Conservation (phyloP, 2,888 invertebrate genomes). For the Rhamnusium bicolor region DNA sequence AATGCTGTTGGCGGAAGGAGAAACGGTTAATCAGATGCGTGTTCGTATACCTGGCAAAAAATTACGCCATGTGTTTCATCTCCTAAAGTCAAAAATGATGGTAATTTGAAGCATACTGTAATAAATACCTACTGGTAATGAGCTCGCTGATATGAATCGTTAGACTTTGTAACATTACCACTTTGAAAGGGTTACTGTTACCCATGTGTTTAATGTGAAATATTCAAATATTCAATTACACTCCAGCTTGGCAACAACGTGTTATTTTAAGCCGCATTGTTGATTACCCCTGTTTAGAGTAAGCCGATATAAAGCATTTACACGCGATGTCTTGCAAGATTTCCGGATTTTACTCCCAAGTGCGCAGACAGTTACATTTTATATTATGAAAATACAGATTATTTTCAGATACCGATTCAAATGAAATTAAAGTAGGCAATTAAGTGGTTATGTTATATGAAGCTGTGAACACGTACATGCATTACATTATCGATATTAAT, state of each 20-base stretch:
- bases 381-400: background rate
- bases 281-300: conserved; percentile 45
- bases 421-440: too few relatives aligned
- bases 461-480: too few relatives aligned
- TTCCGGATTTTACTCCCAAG: conserved; percentile 33
- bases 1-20: background rate
- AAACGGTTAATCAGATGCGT: background rate
- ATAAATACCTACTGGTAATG: conserved; percentile 13
- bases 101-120: background rate
- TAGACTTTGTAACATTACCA: background rate
- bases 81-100: background rate
- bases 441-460: too few relatives aligned
- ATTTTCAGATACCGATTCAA: background rate
- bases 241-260: conserved; percentile 43
- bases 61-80: background rate
- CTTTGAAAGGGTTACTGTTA: conserved; percentile 24
- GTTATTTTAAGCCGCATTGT: conserved; percentile 47
- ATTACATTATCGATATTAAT: too few relatives aligned
- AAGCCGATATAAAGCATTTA: conserved; percentile 42
- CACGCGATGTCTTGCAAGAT: conserved; percentile 47
- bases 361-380: background rate
- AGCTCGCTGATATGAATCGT: conserved; percentile 11
- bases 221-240: conserved; percentile 51
- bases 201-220: conserved; percentile 36
- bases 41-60: background rate